Evolutionary conservation across 2,888 invertebrate species (phyloP).

Genomic region (Erynnis tages): DNA sequence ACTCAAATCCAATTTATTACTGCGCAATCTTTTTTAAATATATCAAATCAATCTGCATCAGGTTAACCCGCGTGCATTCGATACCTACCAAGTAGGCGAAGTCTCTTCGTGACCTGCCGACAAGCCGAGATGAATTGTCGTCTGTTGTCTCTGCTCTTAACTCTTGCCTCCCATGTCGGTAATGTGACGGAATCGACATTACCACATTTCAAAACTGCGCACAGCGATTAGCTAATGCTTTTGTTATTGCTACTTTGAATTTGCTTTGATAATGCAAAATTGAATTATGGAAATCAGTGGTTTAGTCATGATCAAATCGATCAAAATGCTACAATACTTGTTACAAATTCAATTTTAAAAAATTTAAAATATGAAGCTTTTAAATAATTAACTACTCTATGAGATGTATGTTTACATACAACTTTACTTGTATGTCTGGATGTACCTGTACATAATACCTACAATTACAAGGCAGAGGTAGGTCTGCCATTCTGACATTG

Average conservation of each 20-base stretch:
- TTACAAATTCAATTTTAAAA: too few relatives aligned
- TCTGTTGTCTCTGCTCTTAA: slow-evolving; percentile 9
- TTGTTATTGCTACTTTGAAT: slow-evolving; percentile 1
- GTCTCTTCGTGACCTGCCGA: slow-evolving; percentile 16
- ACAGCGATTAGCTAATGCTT: slow-evolving; percentile 36
- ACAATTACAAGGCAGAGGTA: too few relatives aligned
- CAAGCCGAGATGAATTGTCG: slow-evolving; percentile 21
- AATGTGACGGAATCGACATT: slow-evolving; percentile 48
- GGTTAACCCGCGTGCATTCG: neutral
- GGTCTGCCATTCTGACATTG: too few relatives aligned
- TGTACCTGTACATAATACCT: too few relatives aligned
- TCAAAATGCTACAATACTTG: too few relatives aligned
- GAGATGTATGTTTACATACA: neutral
- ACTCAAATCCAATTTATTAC: too few relatives aligned
- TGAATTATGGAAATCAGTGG: neutral
- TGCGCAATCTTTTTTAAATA: too few relatives aligned
- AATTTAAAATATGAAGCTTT: too few relatives aligned
- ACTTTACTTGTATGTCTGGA: too few relatives aligned
- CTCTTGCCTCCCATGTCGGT: slow-evolving; percentile 31
- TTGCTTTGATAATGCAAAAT: neutral
- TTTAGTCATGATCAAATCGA: too few relatives aligned
- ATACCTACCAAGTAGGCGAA: neutral
- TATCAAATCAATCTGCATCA: too few relatives aligned
- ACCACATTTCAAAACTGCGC: slow-evolving; percentile 48
- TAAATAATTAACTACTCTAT: too few relatives aligned